Percentiles rank a stretch among this genome's conserved stretches.
These are phyloP conservation scores for Lasioglossum malachurum DNA, from an alignment of 2,888 invertebrate species.

Conservation along the genomic window DNA sequence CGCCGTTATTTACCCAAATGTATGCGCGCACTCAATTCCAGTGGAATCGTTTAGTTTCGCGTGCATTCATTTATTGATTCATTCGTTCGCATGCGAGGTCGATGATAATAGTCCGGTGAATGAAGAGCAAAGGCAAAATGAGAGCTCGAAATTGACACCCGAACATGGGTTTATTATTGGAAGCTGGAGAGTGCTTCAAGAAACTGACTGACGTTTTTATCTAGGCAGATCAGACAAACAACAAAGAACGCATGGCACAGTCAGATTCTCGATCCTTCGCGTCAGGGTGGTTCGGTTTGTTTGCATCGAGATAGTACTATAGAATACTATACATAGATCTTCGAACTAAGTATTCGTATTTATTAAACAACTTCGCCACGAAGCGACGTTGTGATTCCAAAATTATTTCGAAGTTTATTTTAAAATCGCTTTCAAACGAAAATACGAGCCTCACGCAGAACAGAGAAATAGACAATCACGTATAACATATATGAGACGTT, in stretches of 20 bases:
- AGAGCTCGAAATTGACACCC: constrained; percentile 21
- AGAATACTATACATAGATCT: too few species aligned
- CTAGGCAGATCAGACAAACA: not conserved
- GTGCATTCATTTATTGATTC: constrained; percentile 12
- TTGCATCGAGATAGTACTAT: not conserved
- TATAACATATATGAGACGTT: too few species aligned
- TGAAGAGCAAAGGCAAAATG: not conserved
- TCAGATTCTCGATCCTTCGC: not conserved
- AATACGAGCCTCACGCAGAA: not conserved
- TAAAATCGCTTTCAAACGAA: not conserved
- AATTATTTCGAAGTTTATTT: not conserved
- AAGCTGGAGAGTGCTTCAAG: not conserved
- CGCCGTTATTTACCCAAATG: constrained; percentile 3
- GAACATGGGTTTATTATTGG: constrained; percentile 7
- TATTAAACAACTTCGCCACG: not conserved
- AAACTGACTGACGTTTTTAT: constrained; percentile 1
- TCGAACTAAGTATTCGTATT: not conserved
- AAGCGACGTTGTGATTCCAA: not conserved
- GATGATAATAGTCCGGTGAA: not conserved
- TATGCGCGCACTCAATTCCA: not conserved
- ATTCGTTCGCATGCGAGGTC: not conserved
- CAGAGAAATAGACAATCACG: not conserved
- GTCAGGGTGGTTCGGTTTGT: not conserved
- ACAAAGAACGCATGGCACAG: constrained; percentile 6
- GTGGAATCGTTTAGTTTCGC: not conserved